Evolutionary conservation across 2,888 invertebrate species (phyloP).

Genomic region (Drosophila meridiana): DNA sequence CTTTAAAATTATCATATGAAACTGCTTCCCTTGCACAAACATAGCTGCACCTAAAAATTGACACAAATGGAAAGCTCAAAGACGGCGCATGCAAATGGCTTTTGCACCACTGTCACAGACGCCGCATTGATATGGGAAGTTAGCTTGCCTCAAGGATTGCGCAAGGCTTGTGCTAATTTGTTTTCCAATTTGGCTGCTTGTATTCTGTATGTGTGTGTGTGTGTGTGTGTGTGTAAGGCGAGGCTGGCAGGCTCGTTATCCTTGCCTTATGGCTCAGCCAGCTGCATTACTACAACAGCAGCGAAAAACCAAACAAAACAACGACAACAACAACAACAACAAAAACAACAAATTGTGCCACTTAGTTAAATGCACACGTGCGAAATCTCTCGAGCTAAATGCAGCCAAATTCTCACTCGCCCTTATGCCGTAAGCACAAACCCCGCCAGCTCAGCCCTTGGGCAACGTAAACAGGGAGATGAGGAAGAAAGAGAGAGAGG

Average conservation of each 20-base stretch:
- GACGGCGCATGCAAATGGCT: slow-evolving; percentile 34
- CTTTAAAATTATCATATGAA: not conserved
- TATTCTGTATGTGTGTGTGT: not conserved
- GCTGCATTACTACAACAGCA: slow-evolving; percentile 38
- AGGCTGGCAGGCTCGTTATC: slow-evolving; percentile 44
- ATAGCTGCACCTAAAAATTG: not conserved
- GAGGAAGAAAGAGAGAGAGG: not conserved
- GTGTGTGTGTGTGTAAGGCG: slow-evolving; percentile 10
- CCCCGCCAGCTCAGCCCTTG: not conserved
- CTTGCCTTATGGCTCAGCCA: slow-evolving; percentile 40
- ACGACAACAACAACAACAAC: slow-evolving; percentile 1
- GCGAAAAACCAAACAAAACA: slow-evolving; percentile 15
- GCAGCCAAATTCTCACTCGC: slow-evolving; percentile 50
- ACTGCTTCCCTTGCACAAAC: not conserved
- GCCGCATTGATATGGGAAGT: slow-evolving; percentile 20
- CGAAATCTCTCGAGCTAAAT: slow-evolving; percentile 79
- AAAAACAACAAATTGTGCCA: slow-evolving; percentile 47
- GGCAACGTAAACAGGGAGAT: not conserved
- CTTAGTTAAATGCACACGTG: slow-evolving; percentile 80
- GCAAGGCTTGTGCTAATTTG: slow-evolving; percentile 74
- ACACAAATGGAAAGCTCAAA: not conserved
- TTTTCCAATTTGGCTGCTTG: slow-evolving; percentile 67
- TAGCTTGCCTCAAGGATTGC: slow-evolving; percentile 42
- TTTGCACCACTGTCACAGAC: slow-evolving; percentile 49
- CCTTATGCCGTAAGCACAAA: slow-evolving; percentile 11